Base-by-base conservation (phyloP, 2,888 invertebrate species). In the Mythimna vitellina region DNA sequence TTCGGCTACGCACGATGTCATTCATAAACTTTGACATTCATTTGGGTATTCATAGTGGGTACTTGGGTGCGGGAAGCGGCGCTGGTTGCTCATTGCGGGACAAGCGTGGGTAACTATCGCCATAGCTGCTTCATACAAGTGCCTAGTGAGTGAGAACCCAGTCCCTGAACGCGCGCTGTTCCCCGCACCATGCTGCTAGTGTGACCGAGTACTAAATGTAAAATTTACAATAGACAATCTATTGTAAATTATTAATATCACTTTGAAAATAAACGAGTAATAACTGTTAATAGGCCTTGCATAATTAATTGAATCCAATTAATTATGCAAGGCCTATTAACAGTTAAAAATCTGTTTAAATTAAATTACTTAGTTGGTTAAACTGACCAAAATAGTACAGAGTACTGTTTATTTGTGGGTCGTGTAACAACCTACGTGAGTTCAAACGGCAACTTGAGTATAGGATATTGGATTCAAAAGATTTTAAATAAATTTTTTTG, bases 241-340 rank as follows among this genome's bases (percentile, higher is more conserved):
- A n/a, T n/a, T 57, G 10, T 32, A 22, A 57, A 49, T 49, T 1
- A 66, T 38, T 25, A 2, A 54, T 56, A 10, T 12, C 2, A 20
- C 1, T 17, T 56, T 56, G 7, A 20, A 57, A 35, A 64, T 56
- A 49, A 69, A 62, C 25, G 7, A 49, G 25, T 49, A 57, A 54
- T 46, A 35, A 20, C 4, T 20, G 20, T 53, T 46, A 66, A 68
- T 38, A n/a, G 12, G 12, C 9, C 25, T 38, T 65, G 17, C 35
- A 56, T 70, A 25, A 58, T 20, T 63, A 14, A 63, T n/a, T 10
- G 32, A n/a, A 73, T 63, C 42, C 12, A 70, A 58, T 70, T 12
- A 6, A 42, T n/a, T 51, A 17, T 63, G 20, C 8, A 42, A 58
- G 32, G 10, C 22, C n/a, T n/a, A n/a, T n/a, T n/a, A n/a, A n/a